These are phyloP conservation scores for Lordiphosa fenestrarum DNA, from an alignment of 2,888 invertebrate genomes.

Conservation along the genomic window DNA sequence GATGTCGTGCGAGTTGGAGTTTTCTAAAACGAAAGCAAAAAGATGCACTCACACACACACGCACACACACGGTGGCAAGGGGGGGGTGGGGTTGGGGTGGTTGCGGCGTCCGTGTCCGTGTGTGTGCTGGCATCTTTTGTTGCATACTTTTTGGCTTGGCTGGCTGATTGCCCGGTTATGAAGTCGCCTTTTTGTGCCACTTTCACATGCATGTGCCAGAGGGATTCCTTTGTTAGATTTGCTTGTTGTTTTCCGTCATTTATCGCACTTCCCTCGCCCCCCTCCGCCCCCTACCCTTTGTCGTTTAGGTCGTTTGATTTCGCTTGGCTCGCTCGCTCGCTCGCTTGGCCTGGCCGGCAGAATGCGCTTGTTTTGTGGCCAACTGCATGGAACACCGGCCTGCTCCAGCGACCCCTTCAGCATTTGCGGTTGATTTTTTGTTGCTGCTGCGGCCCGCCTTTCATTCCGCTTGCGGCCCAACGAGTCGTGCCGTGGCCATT, in stretches of 20 bases:
- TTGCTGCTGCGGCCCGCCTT: too few relatives aligned
- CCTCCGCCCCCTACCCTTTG: slow-evolving; percentile 30
- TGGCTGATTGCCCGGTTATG: slow-evolving; percentile 12
- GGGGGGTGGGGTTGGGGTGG: background rate
- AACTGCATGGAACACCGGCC: slow-evolving; percentile 44
- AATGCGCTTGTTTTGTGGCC: slow-evolving; percentile 54
- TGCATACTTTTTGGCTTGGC: slow-evolving; percentile 28
- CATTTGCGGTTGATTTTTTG: slow-evolving; percentile 1
- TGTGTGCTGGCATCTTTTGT: slow-evolving; percentile 19
- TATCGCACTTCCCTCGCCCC: slow-evolving; percentile 6
- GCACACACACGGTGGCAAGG: background rate
- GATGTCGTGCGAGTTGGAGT: slow-evolving; percentile 64
- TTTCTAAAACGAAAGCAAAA: slow-evolving; percentile 77
- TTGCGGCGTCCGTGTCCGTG: slow-evolving; percentile 6
- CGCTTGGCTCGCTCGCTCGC: slow-evolving; percentile 16
- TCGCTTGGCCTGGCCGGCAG: slow-evolving; percentile 18
- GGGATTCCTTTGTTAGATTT: slow-evolving; percentile 15
- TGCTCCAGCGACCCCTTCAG: slow-evolving; percentile 51
- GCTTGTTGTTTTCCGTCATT: slow-evolving; percentile 19
- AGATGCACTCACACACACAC: slow-evolving; percentile 46
- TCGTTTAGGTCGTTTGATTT: slow-evolving; percentile 25
- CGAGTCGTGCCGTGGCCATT: background rate
- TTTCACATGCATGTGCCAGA: slow-evolving; percentile 1
- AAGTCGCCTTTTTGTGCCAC: slow-evolving; percentile 9
- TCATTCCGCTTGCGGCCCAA: background rate